These are phyloP conservation scores for Brachyhypopomus gauderio DNA, from an alignment of 2,113 vertebrate genomes.

Conservation along the genomic window DNA sequence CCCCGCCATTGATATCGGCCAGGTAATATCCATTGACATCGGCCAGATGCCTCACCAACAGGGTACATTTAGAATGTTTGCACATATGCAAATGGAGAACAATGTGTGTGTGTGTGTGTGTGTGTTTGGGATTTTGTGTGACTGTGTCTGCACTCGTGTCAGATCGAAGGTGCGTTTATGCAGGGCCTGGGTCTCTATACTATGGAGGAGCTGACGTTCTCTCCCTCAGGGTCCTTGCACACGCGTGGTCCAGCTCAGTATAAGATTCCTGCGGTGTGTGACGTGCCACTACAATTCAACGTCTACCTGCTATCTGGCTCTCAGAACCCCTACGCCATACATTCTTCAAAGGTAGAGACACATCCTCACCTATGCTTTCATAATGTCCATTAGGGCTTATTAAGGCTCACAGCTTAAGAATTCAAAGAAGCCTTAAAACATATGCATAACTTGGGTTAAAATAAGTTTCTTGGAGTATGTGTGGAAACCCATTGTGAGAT, in stretches of 20 bases:
- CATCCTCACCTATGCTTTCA: too few relatives aligned
- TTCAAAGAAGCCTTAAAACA: too few relatives aligned
- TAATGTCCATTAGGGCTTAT: too few relatives aligned
- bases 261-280: constrained; percentile 83
- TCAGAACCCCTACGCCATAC: constrained; percentile 82
- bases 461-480: too few relatives aligned
- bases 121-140: neutral
- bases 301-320: constrained; percentile 77
- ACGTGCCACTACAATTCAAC: constrained; percentile 80
- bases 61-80: neutral
- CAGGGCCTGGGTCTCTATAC: constrained; percentile 86
- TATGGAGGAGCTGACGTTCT: constrained; percentile 83
- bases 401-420: too few relatives aligned
- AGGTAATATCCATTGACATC: constrained; percentile 70
- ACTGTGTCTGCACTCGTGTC: constrained; percentile 48
- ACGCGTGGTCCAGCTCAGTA: constrained; percentile 82
- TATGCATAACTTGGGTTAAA: too few relatives aligned
- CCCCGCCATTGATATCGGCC: constrained; percentile 86
- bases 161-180: constrained; percentile 85
- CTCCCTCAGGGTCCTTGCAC: constrained; percentile 77
- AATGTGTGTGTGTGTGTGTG: neutral
- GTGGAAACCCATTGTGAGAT: too few relatives aligned
- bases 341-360: constrained; percentile 82
- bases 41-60: too few relatives aligned
- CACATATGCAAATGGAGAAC: neutral